Base-by-base conservation (phyloP, 30 jellyfish, hydroid and myxozoan species). In the Turritopsis dohrnii region DNA sequence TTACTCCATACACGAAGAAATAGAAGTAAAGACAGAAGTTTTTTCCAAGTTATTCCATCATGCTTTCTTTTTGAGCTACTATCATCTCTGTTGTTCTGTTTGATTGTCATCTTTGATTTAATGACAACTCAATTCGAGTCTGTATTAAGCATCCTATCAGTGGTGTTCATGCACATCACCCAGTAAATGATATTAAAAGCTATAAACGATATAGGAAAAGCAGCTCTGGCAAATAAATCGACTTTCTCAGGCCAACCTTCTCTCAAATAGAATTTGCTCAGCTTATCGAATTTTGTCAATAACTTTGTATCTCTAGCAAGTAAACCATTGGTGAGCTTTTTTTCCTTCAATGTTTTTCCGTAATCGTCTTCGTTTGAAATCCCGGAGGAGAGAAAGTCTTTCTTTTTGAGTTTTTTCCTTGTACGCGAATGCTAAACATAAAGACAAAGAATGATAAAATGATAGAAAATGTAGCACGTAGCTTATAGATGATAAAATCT, bases 181-280 rank as follows among this genome's bases (percentile, higher is more conserved):
- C 97, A 90, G 75, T 92, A 92, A 0, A 83, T 54, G 21, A 81
- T 72, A 75, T 84, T 92, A 85, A 84, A 92, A 1, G 81, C 79
- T 16, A 87, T 74, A 65, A 92, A 92, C 0, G 90, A 80, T 21
- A 85, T 41, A 9, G 97, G 97, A 72, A 92, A 92, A 52, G 88
- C 22, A 25, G 85, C 75, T 60, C 96, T 80, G 17, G 97, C 88
- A 81, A 83, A 84, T 24, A 75, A 87, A 81, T 92, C 97, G 13
- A 92, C 81, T 16, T 83, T 77, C 27, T 66, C 54, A 21, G 97
- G 97, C 97, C 97, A 92, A 0, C 81, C 77, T 1, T 92, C 97
- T 74, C 74, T 85, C 81, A 92, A 28, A 80, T 92, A 92, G 52
- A 92, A 92, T 30, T 85, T 77, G 4, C 81, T 18, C 21, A 29